Conservation (phyloP, 2,888 invertebrate genomes). For the Agriopis aurantiaria region DNA sequence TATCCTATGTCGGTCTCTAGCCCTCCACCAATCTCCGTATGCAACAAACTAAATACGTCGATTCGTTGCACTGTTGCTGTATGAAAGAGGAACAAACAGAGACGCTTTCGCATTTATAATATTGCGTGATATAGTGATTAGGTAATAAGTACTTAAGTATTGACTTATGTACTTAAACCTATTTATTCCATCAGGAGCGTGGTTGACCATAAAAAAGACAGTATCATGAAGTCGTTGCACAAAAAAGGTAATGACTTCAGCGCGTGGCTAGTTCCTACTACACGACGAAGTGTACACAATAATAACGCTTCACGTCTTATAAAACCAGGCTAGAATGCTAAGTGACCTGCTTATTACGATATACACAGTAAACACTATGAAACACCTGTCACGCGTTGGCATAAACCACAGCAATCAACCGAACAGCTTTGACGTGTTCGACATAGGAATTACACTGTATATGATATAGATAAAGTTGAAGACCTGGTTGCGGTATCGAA, state of each 20-base stretch:
- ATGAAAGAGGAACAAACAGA: too few species aligned
- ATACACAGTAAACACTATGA: constrained; percentile 49
- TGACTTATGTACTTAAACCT: background rate
- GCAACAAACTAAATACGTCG: too few species aligned
- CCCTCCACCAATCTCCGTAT: too few species aligned
- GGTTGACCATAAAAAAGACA: background rate
- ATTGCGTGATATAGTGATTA: background rate
- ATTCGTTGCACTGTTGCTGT: too few species aligned
- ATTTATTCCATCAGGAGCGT: background rate
- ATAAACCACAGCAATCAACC: constrained; percentile 37
- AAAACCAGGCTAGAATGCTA: constrained; percentile 46
- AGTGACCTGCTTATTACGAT: constrained; percentile 42
- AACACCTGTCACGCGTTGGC: constrained; percentile 51
- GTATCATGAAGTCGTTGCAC: background rate
- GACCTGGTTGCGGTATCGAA: too few species aligned
- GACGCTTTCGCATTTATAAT: too few species aligned
- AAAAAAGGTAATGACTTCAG: constrained; percentile 21
- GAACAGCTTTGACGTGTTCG: constrained; percentile 49
- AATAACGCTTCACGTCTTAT: constrained; percentile 52
- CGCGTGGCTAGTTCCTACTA: constrained; percentile 19
- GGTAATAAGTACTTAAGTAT: background rate
- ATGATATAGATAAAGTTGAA: background rate
- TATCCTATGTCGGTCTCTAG: too few species aligned
- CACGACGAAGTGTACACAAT: constrained; percentile 55
- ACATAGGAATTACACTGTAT: constrained; percentile 49